Base-by-base conservation (phyloP, 2,113 vertebrate species). In the Rhinopomastus cyanomelas region DNA sequence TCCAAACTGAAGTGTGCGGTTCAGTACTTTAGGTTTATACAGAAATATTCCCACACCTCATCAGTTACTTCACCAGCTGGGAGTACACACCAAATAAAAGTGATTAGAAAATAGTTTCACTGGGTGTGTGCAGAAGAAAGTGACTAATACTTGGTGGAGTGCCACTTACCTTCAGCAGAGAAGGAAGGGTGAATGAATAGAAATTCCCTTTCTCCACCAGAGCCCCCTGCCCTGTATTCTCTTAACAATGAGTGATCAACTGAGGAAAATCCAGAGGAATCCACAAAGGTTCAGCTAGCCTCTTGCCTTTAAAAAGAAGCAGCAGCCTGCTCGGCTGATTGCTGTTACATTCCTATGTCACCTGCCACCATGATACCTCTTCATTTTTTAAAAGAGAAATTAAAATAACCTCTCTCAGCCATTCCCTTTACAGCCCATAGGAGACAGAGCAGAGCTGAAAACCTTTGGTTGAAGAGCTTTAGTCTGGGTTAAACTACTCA, bases 21-120 rank as follows among this genome's bases (percentile, higher is more conserved):
- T 75, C 30, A 32, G 22, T 27, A 20, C 53, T 55, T 19, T 26
- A 62, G 19, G 15, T 36, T 81, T n/a, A 4, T 17, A 4, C 14
- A 34, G 22, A 65, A 76, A 15, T 55, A 55, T 39, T 85, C 48
- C 52, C 20, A 17, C 29, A 66, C 18, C 37, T 81, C 27, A 46
- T 13, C 0, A 4, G 16, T 64, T 75, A 53, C 29, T 65, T 20
- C 66, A 73, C 21, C 36, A 90, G 36, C 55, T 76, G 69, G 51
- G 32, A 53, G 34, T n/a, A 57, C 19, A 46, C 3, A 8, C n/a
- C 51, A 51, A 51, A 66, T 42, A 25, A 52, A 82, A 87, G 76
- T n/a, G 59, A 75, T 85, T 74, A 93, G 57, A 93, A 93, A 61
- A 85, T 16, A 73, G 42, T 80, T 92, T 87, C 48, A 77, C 42